Evolutionary conservation across 2,888 invertebrate genomes (phyloP).

Genomic region (Nemapogon koenigi): DNA sequence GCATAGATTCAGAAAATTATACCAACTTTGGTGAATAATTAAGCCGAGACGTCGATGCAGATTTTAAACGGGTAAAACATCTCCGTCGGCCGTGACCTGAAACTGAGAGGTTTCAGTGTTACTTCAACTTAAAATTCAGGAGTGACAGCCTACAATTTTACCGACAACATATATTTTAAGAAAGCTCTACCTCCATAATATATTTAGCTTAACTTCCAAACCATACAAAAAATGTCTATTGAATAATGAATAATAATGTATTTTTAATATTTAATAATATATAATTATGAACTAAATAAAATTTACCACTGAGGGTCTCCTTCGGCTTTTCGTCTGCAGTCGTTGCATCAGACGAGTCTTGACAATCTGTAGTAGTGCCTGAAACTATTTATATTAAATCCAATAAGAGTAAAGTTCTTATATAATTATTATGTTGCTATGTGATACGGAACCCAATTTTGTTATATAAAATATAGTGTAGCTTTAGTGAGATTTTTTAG

Average conservation of each 20-base stretch:
- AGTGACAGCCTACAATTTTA: too few relatives aligned
- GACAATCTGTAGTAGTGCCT: constrained; percentile 43
- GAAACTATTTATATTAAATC: constrained; percentile 18
- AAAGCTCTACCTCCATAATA: too few relatives aligned
- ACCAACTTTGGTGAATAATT: constrained; percentile 66
- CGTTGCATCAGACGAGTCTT: constrained; percentile 63
- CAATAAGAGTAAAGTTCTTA: too few relatives aligned
- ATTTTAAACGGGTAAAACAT: constrained; percentile 73
- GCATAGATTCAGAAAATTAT: not conserved
- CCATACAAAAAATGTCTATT: not conserved
- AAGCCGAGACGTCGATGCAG: constrained; percentile 72
- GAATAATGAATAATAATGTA: not conserved
- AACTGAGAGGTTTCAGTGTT: constrained; percentile 12
- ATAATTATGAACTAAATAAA: too few relatives aligned
- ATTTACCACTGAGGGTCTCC: constrained; percentile 45
- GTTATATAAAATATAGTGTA: too few relatives aligned
- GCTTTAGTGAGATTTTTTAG: too few relatives aligned
- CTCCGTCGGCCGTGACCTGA: constrained; percentile 68
- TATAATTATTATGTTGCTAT: too few relatives aligned
- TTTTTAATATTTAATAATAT: not conserved
- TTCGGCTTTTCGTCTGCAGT: constrained; percentile 54
- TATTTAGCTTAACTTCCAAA: too few relatives aligned
- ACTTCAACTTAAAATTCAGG: not conserved
- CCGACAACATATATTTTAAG: too few relatives aligned
- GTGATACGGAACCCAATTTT: too few relatives aligned